Evolutionary conservation across 2,888 invertebrate species (phyloP).

Genomic region (Cheilosia vulpina): DNA sequence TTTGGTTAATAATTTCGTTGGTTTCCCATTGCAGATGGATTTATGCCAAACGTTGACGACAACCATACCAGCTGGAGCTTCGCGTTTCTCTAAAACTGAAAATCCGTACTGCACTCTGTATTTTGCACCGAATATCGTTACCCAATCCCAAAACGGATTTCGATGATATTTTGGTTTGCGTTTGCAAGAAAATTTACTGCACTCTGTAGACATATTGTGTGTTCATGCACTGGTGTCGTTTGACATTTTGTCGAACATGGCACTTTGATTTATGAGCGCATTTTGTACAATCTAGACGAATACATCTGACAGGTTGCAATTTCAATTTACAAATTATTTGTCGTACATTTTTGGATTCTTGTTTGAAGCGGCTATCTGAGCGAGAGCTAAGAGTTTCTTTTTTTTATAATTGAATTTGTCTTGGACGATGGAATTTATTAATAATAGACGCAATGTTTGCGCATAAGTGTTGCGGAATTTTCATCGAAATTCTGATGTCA

Average conservation of each 20-base stretch:
- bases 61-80: not conserved
- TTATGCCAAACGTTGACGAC: conserved; percentile 18
- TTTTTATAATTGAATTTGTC: conserved; percentile 20
- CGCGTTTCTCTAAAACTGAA: conserved; percentile 1
- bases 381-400: not conserved
- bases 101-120: conserved; percentile 13
- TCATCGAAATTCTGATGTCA: conserved; percentile 29
- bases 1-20: conserved; percentile 5
- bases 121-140: conserved; percentile 35
- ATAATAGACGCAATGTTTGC: not conserved
- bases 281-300: conserved; percentile 34
- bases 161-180: conserved; percentile 53
- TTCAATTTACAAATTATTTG: conserved; percentile 62
- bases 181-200: conserved; percentile 13
- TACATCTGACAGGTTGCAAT: conserved; percentile 61
- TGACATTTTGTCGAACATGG: conserved; percentile 70
- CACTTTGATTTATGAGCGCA: conserved; percentile 65
- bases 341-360: conserved; percentile 35
- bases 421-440: conserved; percentile 20
- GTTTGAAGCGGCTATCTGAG: not conserved
- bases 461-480: conserved; percentile 27
- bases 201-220: not conserved
- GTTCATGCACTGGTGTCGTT: conserved; percentile 47
- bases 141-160: conserved; percentile 31
- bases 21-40: conserved; percentile 42